phyloP scores from a whole-genome alignment of 2,113 vertebrate genomes.

The Elanoides forficatus region DNA sequence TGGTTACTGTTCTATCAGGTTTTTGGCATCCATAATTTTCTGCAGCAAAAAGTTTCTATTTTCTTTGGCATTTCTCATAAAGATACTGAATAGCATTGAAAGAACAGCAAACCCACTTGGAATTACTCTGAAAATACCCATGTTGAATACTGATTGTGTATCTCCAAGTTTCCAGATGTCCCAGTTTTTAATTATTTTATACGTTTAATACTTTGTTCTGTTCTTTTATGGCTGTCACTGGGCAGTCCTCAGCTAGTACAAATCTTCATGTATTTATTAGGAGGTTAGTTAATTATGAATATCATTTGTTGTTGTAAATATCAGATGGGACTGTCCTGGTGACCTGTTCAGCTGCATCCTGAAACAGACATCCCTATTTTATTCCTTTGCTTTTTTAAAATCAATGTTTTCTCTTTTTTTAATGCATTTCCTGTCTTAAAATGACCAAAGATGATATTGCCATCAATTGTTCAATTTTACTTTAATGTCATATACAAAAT shows the following conservation, averaged over 20 bases:
- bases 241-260: background rate
- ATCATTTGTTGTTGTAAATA: background rate
- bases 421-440: background rate
- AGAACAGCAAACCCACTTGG: background rate
- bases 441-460: background rate
- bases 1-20: background rate
- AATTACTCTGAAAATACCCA: background rate
- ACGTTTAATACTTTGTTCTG: background rate
- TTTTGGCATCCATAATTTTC: background rate
- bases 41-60: background rate
- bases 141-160: background rate
- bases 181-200: background rate
- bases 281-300: background rate
- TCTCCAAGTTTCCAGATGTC: background rate
- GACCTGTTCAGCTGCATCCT: background rate
- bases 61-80: background rate
- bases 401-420: background rate
- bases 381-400: background rate
- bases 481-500: slow-evolving; percentile 66
- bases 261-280: background rate
- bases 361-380: background rate
- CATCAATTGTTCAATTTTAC: slow-evolving; percentile 1
- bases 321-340: background rate
- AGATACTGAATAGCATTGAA: background rate
- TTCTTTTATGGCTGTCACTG: background rate